Percentiles rank a stretch among this genome's conserved stretches.
phyloP scores from a whole-genome alignment of 1,140 invertebrate species.

The Ctenoplectra terminalis region DNA sequence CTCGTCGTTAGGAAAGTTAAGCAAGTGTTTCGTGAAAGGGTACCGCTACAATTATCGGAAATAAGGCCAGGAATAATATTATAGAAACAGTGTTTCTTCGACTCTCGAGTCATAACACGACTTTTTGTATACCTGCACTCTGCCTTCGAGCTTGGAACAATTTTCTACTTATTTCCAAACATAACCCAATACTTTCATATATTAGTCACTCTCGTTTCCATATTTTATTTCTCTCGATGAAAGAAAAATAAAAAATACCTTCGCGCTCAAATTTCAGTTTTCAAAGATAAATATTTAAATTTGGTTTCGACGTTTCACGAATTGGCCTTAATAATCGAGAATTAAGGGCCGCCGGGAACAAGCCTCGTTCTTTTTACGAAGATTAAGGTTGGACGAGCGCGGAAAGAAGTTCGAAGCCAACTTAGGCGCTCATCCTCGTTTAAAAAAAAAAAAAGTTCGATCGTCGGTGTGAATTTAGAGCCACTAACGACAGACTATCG shows the following conservation, averaged over 20 bases:
- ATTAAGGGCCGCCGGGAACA: neutral
- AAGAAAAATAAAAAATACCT: no score
- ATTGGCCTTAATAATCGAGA: neutral
- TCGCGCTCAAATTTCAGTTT: no score
- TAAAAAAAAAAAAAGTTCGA: constrained; percentile 42
- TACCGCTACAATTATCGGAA: constrained; percentile 42
- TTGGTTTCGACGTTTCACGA: neutral
- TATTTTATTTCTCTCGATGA: neutral
- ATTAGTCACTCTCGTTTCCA: neutral
- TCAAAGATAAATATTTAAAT: no score
- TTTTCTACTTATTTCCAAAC: neutral
- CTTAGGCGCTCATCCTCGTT: constrained; percentile 9
- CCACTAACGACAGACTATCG: constrained; percentile 40
- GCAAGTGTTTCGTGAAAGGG: constrained; percentile 40
- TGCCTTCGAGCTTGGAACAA: neutral
- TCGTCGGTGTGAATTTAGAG: constrained; percentile 50
- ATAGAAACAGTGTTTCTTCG: neutral
- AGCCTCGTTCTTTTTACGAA: neutral
- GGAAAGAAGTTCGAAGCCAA: neutral
- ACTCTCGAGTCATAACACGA: no score
- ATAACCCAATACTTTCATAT: neutral
- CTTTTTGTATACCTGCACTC: neutral
- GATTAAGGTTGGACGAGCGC: neutral
- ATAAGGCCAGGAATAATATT: constrained; percentile 30
- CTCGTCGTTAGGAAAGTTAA: neutral